Base-by-base conservation (phyloP, 1,140 invertebrate species). In the Belonocnema kinseyi region DNA sequence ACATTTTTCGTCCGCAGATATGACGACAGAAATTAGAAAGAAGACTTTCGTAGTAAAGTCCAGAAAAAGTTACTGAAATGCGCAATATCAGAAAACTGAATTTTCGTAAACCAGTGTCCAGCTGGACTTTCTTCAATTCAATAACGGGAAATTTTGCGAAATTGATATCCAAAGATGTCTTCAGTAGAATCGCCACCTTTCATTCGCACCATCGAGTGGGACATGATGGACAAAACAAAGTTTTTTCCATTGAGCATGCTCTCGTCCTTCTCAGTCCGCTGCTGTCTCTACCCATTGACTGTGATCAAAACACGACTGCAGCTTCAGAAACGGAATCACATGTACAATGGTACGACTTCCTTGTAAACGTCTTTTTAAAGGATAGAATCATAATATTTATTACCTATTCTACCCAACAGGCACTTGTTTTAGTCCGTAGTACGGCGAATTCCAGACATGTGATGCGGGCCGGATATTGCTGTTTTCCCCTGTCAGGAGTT, bases 221-320 rank as follows among this genome's bases (percentile, higher is more conserved):
- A 98, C 77, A 99, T 99, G 98, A 97, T 99, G 97, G 97, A 99
- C 90, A 98, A 99, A 86, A 94, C 93, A 21, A 98, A 95, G 93
- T 98, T 96, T 93, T 98, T 95, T 87, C 98, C 98, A 4, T 90
- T 99, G 53, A 98, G 97, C 71, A 96, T 99, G 92, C 90, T 98
- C 2, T 95, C 94, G 85, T 96, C 95, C 3, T 97, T 98, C 88
- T 93, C 95, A 83, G 95, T 99, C 53, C 93, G 98, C 70, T 97
- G 97, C 87, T 93, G 97, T 72, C 93, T 99, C 3, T 99, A 99
- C 91, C 98, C 98, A 0, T 92, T 99, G 78, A 98, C 97, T 50
- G 93, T 99, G n/a, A 97, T 99, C 53, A 99, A 99, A 91, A 99
- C 98, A 2, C 94, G 98, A 80, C 93, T 99, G 46, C 98, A 99